Conservation (phyloP, 92 coral and sea anemone species). For the Hydrozoanthus gracilis region DNA sequence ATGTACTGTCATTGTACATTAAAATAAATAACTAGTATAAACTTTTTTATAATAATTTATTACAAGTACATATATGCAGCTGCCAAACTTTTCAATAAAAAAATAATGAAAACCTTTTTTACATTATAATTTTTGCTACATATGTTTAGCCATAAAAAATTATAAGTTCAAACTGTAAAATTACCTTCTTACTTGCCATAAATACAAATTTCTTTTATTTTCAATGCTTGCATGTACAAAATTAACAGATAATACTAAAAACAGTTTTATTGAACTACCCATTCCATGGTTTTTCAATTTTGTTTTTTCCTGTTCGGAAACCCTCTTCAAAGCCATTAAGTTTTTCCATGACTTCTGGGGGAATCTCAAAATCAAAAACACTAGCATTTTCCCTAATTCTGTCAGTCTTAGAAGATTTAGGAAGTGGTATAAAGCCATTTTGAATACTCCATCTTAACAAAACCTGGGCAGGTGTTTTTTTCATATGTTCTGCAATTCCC, state of each 20-base stretch:
- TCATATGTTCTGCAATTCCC: constrained; percentile 59
- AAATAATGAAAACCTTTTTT: no score
- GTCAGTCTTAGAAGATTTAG: constrained; percentile 77
- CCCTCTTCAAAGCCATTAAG: constrained; percentile 88
- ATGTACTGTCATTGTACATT: no score
- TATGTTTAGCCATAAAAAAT: no score
- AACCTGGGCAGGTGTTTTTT: constrained; percentile 81
- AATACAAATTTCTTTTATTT: neutral
- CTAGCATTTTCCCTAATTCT: constrained; percentile 86
- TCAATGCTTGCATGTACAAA: neutral
- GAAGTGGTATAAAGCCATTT: constrained; percentile 85
- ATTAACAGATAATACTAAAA: neutral
- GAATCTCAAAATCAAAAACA: constrained; percentile 83
- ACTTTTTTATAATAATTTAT: no score
- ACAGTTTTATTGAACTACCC: constrained; percentile 50
- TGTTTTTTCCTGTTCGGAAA: constrained; percentile 88
- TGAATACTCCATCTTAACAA: constrained; percentile 89
- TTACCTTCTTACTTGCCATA: neutral
- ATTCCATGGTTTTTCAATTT: constrained; percentile 86
- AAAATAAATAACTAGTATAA: no score
- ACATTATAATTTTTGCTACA: no score
- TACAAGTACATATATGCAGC: no score
- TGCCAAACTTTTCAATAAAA: no score
- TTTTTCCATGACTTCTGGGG: constrained; percentile 66
- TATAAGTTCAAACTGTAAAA: no score